Base-by-base conservation (phyloP, 2,888 invertebrate genomes). In the Plebejus anna region DNA sequence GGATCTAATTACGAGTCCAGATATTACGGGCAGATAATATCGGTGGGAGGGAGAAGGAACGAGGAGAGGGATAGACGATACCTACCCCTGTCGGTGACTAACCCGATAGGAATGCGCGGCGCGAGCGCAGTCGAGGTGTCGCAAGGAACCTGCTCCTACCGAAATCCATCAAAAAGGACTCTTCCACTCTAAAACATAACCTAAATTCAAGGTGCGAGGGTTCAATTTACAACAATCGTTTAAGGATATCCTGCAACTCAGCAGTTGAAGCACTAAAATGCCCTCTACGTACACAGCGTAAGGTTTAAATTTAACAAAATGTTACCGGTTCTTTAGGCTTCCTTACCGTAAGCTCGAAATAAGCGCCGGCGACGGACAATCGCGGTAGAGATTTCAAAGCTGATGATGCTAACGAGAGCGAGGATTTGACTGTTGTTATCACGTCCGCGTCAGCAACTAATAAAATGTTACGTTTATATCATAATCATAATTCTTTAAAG, bases 1-100 rank as follows among this genome's bases (percentile, higher is more conserved):
- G 82, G 82, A 82, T 83, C 82, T 88, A 89, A 90, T 90, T 88
- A 89, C 85, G 84, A 81, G 80, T 80, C 81, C 79, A 81, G 82
- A 82, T 80, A 82, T 81, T 81, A 81, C 80, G 80, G 78, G 79
- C 79, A 79, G 89, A 89, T 90, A 89, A 84, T 82, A 89, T 89
- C 88, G 87, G 66, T 32, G 36, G 13, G 66, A 66, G 66, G 32
- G 66, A 66, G 66, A 66, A 13, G 32, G 66, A 36, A 4, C 13
- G 66, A 66, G 32, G 66, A 66, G 32, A 32, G 66, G 32, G 32
- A 66, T 13, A 13, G 28, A 22, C 22, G 32, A 5, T 32, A 32
- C 66, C 66, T 66, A 66, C 32, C 66, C 66, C 22, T 22, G 47
- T 22, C 22, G 55, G 82, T 84, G 84, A 84, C 81, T 84, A 83